These are phyloP conservation scores for Mesoligia furuncula DNA, from an alignment of 2,888 invertebrate species.

Conservation along the genomic window DNA sequence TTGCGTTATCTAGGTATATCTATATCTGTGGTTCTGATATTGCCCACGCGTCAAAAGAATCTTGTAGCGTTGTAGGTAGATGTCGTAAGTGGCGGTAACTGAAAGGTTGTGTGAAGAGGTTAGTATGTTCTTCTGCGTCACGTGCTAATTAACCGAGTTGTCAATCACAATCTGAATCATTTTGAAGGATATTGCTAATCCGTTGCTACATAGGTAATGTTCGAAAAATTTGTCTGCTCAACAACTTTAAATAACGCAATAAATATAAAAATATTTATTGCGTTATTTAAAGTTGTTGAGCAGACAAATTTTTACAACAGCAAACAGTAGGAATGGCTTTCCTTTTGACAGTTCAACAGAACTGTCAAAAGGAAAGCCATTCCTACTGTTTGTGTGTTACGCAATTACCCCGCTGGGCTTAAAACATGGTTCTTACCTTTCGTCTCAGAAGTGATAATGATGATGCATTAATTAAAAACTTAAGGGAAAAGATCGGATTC, in stretches of 20 bases:
- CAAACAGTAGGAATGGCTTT: too few species aligned
- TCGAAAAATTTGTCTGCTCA: background rate
- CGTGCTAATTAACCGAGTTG: background rate
- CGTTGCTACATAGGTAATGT: background rate
- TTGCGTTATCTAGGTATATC: too few species aligned
- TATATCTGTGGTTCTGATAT: background rate
- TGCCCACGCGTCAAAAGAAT: background rate
- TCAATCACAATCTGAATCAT: background rate
- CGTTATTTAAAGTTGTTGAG: too few species aligned
- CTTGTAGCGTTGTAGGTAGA: background rate
- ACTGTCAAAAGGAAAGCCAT: background rate
- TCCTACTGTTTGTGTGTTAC: background rate
- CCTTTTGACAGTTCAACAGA: too few species aligned
- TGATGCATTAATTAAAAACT: background rate
- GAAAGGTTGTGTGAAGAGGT: background rate
- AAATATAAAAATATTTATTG: too few species aligned
- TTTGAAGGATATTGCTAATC: background rate
- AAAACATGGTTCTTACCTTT: background rate
- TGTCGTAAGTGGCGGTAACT: background rate
- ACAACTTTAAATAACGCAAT: background rate
- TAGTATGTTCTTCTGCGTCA: too few species aligned
- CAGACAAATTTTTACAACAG: too few species aligned
- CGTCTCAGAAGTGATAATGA: background rate
- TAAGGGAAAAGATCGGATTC: background rate
- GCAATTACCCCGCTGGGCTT: background rate